Percentiles rank a stretch among this genome's conserved stretches.
Conservation (phyloP, 1,140 invertebrate genomes). For the Meloidogyne hapla region DNA sequence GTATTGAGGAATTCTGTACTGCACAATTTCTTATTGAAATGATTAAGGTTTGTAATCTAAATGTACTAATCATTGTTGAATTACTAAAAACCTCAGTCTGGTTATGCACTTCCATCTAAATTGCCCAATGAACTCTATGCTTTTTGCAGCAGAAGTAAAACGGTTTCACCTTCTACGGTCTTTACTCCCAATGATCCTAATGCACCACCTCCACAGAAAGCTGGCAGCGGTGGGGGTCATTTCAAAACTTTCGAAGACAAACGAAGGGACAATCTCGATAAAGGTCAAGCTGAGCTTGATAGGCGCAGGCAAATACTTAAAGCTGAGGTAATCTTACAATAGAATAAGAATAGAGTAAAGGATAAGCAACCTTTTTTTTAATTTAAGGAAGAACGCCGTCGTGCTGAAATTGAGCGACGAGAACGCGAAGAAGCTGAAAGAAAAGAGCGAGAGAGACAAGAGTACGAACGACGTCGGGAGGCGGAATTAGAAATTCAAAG, state of each 20-base stretch:
- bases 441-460: conserved; percentile 83
- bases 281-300: conserved; percentile 94
- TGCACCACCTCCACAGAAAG: conserved; percentile 57
- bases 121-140: conserved; percentile 54
- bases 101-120: conserved; percentile 51
- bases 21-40: conserved; percentile 63
- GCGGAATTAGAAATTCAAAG: conserved; percentile 74
- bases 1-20: conserved; percentile 61
- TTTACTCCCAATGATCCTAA: conserved; percentile 33
- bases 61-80: too few relatives aligned
- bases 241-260: conserved; percentile 87
- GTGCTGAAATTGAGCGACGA: conserved; percentile 67
- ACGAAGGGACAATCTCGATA: conserved; percentile 92
- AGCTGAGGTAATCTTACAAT: conserved; percentile 67
- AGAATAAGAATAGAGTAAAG: too few relatives aligned
- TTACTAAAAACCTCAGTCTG: conserved; percentile 36
- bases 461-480: conserved; percentile 73
- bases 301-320: conserved; percentile 79
- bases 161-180: conserved; percentile 44
- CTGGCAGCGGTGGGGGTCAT: conserved; percentile 30
- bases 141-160: conserved; percentile 43
- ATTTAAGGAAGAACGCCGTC: conserved; percentile 65
- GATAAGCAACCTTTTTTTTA: background rate
- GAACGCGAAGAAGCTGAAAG: conserved; percentile 84
- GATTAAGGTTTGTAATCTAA: conserved; percentile 46